Conservation (phyloP, 2,113 vertebrate genomes). For the Cochlearius cochlearius region DNA sequence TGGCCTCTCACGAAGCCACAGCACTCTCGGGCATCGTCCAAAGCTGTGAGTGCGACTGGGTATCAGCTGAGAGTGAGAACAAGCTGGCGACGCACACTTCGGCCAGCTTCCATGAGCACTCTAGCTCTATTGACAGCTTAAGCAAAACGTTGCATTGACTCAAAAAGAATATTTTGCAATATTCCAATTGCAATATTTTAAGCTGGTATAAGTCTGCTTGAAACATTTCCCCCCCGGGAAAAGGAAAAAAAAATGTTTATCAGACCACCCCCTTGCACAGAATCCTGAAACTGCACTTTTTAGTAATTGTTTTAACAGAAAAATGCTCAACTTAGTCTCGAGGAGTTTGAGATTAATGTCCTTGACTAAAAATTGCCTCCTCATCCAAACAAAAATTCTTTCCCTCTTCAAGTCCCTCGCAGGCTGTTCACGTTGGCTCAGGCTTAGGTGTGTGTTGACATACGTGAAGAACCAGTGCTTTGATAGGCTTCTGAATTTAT, state of each 20-base stretch:
- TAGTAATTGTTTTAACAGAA: neutral
- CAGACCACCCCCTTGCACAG: neutral
- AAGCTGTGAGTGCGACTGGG: neutral
- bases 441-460: neutral
- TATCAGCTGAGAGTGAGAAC: rapidly evolving
- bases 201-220: neutral
- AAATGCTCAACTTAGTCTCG: neutral
- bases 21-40: neutral
- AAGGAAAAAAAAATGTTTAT: neutral
- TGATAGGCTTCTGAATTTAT: neutral
- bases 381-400: neutral
- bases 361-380: neutral
- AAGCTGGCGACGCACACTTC: neutral
- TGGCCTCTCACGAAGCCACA: neutral
- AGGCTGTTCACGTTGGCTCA: neutral
- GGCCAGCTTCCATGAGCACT: neutral
- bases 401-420: neutral
- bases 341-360: neutral
- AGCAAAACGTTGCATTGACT: neutral
- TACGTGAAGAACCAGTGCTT: neutral
- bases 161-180: neutral
- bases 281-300: neutral
- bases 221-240: neutral
- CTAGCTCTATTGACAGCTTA: neutral
- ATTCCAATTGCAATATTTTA: neutral